Base-by-base conservation (phyloP, 2,888 invertebrate genomes). In the Cryptosula pallasiana region DNA sequence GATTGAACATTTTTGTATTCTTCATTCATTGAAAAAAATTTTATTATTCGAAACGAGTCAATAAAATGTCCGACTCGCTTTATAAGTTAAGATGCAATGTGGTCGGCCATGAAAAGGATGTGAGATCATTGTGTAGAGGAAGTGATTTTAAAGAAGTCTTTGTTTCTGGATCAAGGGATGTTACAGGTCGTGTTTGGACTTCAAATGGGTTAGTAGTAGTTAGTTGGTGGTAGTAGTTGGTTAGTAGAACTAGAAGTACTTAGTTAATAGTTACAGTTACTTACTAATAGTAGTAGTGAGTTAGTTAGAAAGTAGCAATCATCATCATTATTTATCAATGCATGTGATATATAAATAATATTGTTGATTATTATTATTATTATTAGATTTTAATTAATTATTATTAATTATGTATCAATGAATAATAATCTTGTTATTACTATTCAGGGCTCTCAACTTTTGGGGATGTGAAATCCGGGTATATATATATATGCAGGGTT, bases 131-230 rank as follows among this genome's bases (percentile, higher is more conserved):
- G 27, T 89, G 89, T 71, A 87, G 87, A 16, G 83, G 86, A 1
- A 86, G 88, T 74, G 76, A 79, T 73, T 83, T 83, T 0, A 90
- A 78, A 55, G 90, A 90, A 79, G 89, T 89, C 75, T 90, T 96
- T 79, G 86, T 95, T 58, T 94, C 95, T 3, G 92, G 91, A 32
- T 95, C 95, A 1, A 88, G 95, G 78, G 96, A 96, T 85, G 90
- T 90, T 84, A 92, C 92, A 23, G 90, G 92, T 0, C 92, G 92
- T 86, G 86, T 93, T 55, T 96, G 95, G 95, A 90, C 89, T 81
- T 90, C 91, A 55, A 79, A 81, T 70, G 81, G 89, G 84, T 85
- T 78, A 75, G 80, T 76, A 32, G n/a, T n/a, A n/a, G n/a, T n/a
- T n/a, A n/a, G n/a, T n/a, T n/a, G n/a, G n/a, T n/a, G n/a, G n/a